Conservation (phyloP, 2,888 invertebrate species). For the Rhingia rostrata region DNA sequence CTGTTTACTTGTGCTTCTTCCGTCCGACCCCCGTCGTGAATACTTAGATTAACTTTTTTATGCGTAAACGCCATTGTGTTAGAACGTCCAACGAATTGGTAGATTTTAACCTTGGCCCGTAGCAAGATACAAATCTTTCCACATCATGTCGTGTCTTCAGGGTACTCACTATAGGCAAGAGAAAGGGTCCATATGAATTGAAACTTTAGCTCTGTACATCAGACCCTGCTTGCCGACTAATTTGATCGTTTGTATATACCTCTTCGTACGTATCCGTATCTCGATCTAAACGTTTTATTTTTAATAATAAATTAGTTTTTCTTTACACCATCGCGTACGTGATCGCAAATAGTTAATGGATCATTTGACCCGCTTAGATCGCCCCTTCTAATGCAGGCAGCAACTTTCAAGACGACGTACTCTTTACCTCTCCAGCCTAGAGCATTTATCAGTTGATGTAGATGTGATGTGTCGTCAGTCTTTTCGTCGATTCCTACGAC, state of each 20-base stretch:
- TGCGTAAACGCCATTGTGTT: constrained; percentile 49
- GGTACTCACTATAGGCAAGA: constrained; percentile 38
- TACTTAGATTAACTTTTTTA: constrained; percentile 30
- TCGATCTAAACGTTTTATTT: constrained; percentile 33
- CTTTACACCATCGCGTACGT: constrained; percentile 59
- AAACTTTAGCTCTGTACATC: constrained; percentile 54
- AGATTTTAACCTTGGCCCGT: constrained; percentile 64
- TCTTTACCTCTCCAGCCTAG: not conserved
- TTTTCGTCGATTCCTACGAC: constrained; percentile 32
- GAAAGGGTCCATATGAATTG: constrained; percentile 41
- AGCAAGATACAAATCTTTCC: constrained; percentile 59
- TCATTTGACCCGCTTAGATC: constrained; percentile 57
- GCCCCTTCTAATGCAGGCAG: constrained; percentile 61
- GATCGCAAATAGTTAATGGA: constrained; percentile 53
- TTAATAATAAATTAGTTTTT: constrained; percentile 66
- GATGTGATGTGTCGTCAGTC: constrained; percentile 21
- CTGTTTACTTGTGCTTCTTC: constrained; percentile 28
- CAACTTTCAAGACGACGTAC: constrained; percentile 1
- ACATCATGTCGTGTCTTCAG: constrained; percentile 59
- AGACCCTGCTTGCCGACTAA: constrained; percentile 33
- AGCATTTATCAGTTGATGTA: constrained; percentile 1
- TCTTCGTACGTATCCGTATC: constrained; percentile 21
- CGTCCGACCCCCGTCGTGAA: constrained; percentile 1
- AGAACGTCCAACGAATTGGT: constrained; percentile 49
- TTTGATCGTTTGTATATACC: constrained; percentile 44